Conservation (phyloP, 2,113 vertebrate genomes). For the Pseudois nayaur region DNA sequence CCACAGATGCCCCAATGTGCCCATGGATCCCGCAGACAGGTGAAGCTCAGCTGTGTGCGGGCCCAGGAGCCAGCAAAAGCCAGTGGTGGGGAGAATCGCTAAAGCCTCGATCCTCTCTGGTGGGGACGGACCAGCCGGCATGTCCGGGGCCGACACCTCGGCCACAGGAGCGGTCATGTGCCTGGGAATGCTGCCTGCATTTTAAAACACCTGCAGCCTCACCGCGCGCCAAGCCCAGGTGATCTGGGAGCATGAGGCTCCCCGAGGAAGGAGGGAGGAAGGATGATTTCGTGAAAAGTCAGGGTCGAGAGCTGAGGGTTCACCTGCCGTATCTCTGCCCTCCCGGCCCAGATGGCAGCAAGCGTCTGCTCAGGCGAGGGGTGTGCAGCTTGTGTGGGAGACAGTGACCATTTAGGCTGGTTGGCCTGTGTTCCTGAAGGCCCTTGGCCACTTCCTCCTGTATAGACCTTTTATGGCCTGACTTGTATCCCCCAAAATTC, state of each 20-base stretch:
- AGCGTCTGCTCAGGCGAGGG: not conserved
- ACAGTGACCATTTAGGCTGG: not conserved
- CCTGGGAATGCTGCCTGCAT: not conserved
- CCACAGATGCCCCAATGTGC: no score
- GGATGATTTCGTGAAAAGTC: not conserved
- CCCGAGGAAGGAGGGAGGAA: not conserved
- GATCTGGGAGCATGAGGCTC: not conserved
- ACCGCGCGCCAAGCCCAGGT: not conserved
- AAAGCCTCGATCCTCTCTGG: not conserved
- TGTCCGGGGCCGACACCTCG: not conserved
- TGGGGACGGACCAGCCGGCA: not conserved
- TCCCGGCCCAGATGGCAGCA: not conserved
- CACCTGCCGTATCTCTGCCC: not conserved
- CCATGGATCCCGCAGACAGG: not conserved
- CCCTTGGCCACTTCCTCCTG: not conserved
- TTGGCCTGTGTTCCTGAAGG: not conserved
- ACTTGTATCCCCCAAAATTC: not conserved
- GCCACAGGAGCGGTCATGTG: not conserved
- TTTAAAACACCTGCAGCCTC: not conserved
- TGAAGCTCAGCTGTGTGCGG: not conserved
- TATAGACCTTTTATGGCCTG: not conserved
- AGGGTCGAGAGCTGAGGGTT: not conserved
- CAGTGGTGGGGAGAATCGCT: not conserved
- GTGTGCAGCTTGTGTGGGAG: fast-evolving
- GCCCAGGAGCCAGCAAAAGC: not conserved